Percentiles rank a stretch among this genome's conserved stretches.
Conservation (phyloP, 1,140 invertebrate species). For the Diorhabda elongata region DNA sequence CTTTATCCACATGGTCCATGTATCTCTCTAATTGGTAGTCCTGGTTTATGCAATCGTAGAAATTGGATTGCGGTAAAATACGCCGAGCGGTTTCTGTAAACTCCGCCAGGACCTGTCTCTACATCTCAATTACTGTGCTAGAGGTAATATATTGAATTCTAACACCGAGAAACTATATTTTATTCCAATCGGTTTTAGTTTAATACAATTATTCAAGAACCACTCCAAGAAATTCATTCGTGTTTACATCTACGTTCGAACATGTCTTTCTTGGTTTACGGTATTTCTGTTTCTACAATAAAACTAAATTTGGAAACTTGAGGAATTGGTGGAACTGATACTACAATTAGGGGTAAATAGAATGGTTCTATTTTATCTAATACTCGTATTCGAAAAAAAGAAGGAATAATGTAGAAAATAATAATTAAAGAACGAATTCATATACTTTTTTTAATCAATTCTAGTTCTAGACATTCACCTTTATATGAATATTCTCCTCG, state of each 20-base stretch:
- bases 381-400: too few relatives aligned
- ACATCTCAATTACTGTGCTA: constrained; percentile 39
- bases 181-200: constrained; percentile 38
- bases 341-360: too few relatives aligned
- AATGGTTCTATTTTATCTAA: too few relatives aligned
- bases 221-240: constrained; percentile 23
- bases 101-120: constrained; percentile 43
- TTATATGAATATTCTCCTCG: too few relatives aligned
- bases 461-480: too few relatives aligned
- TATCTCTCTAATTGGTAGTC: constrained; percentile 45
- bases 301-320: too few relatives aligned
- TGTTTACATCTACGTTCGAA: background rate
- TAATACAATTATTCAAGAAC: constrained; percentile 42
- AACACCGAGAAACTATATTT: constrained; percentile 39
- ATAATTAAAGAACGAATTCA: too few relatives aligned
- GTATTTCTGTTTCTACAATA: background rate
- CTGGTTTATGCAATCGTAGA: constrained; percentile 46
- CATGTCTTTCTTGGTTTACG: background rate
- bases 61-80: constrained; percentile 48
- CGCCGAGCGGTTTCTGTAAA: constrained; percentile 46
- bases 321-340: too few relatives aligned
- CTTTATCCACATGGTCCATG: constrained; percentile 42
- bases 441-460: too few relatives aligned
- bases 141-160: constrained; percentile 45
- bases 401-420: too few relatives aligned